These are phyloP conservation scores for Myotis davidii DNA, from an alignment of 2,113 vertebrate genomes.

Conservation along the genomic window DNA sequence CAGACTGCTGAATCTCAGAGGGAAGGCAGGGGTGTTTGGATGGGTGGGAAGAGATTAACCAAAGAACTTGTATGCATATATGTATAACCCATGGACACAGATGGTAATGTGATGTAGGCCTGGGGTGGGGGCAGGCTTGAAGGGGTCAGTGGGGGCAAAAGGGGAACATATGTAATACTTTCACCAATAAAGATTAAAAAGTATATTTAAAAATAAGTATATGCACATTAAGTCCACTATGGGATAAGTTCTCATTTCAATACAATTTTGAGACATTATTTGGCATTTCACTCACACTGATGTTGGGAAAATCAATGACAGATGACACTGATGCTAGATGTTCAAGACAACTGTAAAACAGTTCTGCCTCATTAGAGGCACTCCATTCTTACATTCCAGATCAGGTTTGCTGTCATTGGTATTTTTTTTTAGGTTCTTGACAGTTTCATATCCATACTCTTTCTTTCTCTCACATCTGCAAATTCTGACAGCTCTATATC, in stretches of 20 bases:
- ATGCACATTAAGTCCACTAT: background rate
- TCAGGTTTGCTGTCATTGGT: background rate
- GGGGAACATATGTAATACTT: too few species aligned
- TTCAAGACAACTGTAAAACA: background rate
- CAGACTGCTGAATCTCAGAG: too few species aligned
- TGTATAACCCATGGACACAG: too few species aligned
- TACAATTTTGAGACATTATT: background rate
- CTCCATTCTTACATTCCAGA: background rate
- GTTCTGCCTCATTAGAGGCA: background rate
- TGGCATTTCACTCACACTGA: background rate
- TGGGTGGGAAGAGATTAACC: too few species aligned
- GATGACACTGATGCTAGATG: background rate
- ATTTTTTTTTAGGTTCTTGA: constrained; percentile 6
- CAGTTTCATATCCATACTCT: background rate
- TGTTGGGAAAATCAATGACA: background rate
- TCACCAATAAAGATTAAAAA: background rate
- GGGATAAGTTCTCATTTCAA: constrained; percentile 25
- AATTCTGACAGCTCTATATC: background rate
- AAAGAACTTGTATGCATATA: too few species aligned
- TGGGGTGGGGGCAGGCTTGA: too few species aligned
- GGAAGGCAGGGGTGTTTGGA: too few species aligned
- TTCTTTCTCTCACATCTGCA: background rate
- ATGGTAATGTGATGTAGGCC: too few species aligned
- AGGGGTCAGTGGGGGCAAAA: too few species aligned
- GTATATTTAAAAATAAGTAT: background rate